Conservation (phyloP, 2,888 invertebrate genomes). For the Xestia xanthographa region DNA sequence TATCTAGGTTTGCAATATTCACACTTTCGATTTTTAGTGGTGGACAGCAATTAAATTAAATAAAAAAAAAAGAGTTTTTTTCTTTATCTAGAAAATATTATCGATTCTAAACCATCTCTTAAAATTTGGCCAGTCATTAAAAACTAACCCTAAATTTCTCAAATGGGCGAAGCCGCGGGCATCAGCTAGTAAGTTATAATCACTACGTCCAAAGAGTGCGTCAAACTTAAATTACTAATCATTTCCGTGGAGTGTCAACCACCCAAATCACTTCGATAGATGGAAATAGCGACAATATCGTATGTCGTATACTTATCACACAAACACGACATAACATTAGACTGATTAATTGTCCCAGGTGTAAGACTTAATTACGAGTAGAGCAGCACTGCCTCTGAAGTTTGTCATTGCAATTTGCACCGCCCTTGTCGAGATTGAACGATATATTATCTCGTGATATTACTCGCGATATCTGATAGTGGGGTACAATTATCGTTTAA, state of each 20-base stretch:
- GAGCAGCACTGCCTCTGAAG: slow-evolving; percentile 63
- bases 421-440: slow-evolving; percentile 68
- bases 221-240: no score
- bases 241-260: not conserved
- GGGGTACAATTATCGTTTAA: slow-evolving; percentile 58
- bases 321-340: slow-evolving; percentile 49
- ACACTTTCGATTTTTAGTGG: no score
- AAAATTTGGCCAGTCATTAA: no score
- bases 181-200: no score
- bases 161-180: no score
- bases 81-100: no score
- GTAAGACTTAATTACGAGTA: slow-evolving; percentile 80
- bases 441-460: slow-evolving; percentile 72
- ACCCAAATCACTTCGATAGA: not conserved
- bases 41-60: no score
- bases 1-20: no score
- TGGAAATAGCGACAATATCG: slow-evolving; percentile 14
- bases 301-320: slow-evolving; percentile 44
- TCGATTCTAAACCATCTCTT: no score
- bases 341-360: slow-evolving; percentile 82
- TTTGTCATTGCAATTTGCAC: slow-evolving; percentile 71
- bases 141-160: no score
- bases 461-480: slow-evolving; percentile 65
- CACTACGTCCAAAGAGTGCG: no score
- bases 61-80: no score